phyloP scores from a whole-genome alignment of 92 coral and sea anemone genomes.

The Epizoanthus illoricatus region DNA sequence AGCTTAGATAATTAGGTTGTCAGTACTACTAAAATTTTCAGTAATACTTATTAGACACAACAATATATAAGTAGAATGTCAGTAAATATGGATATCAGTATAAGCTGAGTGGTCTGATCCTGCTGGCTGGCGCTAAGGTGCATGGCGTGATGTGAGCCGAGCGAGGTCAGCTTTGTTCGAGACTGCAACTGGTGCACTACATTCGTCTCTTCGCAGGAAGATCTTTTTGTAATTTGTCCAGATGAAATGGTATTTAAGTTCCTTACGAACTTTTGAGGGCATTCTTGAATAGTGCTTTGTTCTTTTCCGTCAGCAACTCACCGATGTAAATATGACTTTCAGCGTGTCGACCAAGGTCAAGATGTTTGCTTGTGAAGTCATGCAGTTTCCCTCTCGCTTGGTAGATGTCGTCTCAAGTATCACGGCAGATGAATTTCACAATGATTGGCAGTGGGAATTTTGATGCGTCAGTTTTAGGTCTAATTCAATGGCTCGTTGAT shows the following conservation, averaged over 20 bases:
- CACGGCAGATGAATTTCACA: background rate
- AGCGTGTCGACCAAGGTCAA: constrained; percentile 33
- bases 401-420: constrained; percentile 19
- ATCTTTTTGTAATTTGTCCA: background rate
- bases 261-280: constrained; percentile 26
- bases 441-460: constrained; percentile 22
- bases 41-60: too few relatives aligned
- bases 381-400: constrained; percentile 21
- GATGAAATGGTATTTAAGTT: constrained; percentile 28
- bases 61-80: too few relatives aligned
- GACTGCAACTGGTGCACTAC: constrained; percentile 24
- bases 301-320: constrained; percentile 26
- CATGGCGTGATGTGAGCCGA: background rate
- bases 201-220: background rate
- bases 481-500: constrained; percentile 19
- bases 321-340: constrained; percentile 27
- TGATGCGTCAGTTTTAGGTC: background rate
- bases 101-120: too few relatives aligned
- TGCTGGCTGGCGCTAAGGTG: too few relatives aligned
- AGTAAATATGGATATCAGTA: too few relatives aligned
- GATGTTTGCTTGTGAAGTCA: constrained; percentile 20
- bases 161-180: constrained; percentile 21
- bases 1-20: constrained; percentile 5
- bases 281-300: constrained; percentile 17
- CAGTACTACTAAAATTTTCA: background rate